A percentile compares a stretch with the other conserved stretches of the same genome.
Evolutionary conservation across 2,113 vertebrate species (phyloP).

Genomic region (Martes martes): DNA sequence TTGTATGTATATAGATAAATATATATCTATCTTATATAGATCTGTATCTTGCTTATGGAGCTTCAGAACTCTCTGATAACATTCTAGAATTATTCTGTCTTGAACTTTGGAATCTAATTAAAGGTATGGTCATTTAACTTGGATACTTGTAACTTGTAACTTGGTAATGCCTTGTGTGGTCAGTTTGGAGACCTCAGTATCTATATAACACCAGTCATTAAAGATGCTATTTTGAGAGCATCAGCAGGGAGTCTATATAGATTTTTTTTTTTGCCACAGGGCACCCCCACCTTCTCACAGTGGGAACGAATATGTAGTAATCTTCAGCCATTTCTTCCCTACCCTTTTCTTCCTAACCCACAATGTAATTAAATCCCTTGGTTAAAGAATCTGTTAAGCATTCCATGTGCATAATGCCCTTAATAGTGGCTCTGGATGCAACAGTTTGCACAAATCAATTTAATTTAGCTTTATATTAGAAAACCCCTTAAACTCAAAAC

Average conservation of each 20-base stretch:
- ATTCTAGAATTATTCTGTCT: not conserved
- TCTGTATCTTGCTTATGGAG: not conserved
- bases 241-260: not conserved
- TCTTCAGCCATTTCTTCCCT: not conserved
- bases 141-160: not conserved
- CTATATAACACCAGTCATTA: not conserved
- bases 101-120: slow-evolving; percentile 17
- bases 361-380: slow-evolving; percentile 11
- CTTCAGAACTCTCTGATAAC: not conserved
- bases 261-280: not conserved
- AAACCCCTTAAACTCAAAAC: not conserved
- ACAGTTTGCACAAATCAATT: not conserved
- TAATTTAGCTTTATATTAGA: not conserved
- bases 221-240: not conserved
- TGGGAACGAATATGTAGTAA: not conserved
- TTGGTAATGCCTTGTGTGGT: not conserved
- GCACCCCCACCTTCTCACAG: not conserved
- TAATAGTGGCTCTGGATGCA: not conserved
- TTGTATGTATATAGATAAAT: not conserved
- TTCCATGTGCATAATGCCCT: not conserved
- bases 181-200: not conserved
- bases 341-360: not conserved
- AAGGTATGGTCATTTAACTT: not conserved
- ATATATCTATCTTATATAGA: not conserved
- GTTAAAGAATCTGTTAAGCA: slow-evolving; percentile 10